Base-by-base conservation (phyloP, 2,797 vertebrate species). In the Silurus aristotelis region DNA sequence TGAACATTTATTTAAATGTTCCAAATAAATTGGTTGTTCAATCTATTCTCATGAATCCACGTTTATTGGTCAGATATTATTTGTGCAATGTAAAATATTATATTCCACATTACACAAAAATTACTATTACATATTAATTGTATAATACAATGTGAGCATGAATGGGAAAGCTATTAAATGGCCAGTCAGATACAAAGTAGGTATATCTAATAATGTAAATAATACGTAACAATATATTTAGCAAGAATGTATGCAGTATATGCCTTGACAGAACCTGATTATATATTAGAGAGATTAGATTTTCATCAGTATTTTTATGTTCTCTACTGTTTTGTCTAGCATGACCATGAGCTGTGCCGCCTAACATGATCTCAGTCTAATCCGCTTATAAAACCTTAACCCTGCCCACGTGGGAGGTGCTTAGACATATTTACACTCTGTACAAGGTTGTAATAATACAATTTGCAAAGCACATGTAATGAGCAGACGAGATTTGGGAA, bases 361-460 rank as follows among this genome's bases (percentile, higher is more conserved):
- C 76, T 77, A 80, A 70, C 83, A 73, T 63, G 48, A 77, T 83
- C 85, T 88, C 79, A 82, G 46, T 61, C 83, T 89, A 89, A 90
- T 88, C 89, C 56, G 80, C 78, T 90, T 90, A 90, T 87, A 72
- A 89, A 89, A 80, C 89, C 85, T 90, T 83, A 71, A 87, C 83
- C 70, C 70, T 68, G 83, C 52, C 66, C 48, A 83, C 13, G 60
- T 73, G 60, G 84, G 27, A 82, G 67, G 82, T 15, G 77, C 66
- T 87, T 85, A 79, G 83, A 68, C 6, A 7, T 71, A 75, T 78
- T 66, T 86, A 77, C 56, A 56, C 13, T 83, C 66, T 75, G 77
- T 75, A 55, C 71, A 81, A 84, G 58, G 84, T 55, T 71, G 25
- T 60, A 77, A 73, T 67, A 27, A n/a, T 81, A 63, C 25, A 80